Base-by-base conservation (phyloP, 2,888 invertebrate species). In the Agrochola lychnidis region DNA sequence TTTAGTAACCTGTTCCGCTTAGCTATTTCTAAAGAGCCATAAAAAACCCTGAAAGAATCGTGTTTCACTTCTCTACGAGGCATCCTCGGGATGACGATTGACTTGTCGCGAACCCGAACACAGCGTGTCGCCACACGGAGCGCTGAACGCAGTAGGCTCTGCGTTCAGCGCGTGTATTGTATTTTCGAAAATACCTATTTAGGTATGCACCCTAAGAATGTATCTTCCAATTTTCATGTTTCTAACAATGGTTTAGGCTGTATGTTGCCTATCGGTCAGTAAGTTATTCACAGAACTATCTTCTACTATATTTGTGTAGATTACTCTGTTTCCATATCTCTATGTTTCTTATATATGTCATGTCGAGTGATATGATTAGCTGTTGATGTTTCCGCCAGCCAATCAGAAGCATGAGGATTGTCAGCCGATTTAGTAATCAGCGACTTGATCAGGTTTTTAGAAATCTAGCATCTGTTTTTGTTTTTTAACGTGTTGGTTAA, bases 331-430 rank as follows among this genome's bases (percentile, higher is more conserved):
- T 45, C 14, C 45, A 45, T 48, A 72, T 48, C 10, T 19, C 19
- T 19, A 10, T 30, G 9, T 57, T 25, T 40, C 42, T 73, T 30
- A 72, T 74, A 30, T 12, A 16, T 73, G 25, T 57, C 56, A 25
- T 63, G 16, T 42, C 53, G 4, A 76, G 14, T 57, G 48, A 76
- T 59, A 51, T 59, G 66, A 75, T 66, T 75, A 40, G 48, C 7
- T 57, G 30, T 6, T 51, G 30, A 25, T 51, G 12, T 75, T 75
- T 51, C 7, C 40, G 19, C 57, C 14, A 64, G 14, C 74, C 59
- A 76, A 76, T 75, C 75, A 40, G 48, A 59, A 48, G 25, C 42
- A 45, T 62, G 19, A 19, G 4, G 2, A 45, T 45, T 73, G 42
- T 73, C 45, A 62, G 16, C 19, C 14, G 45, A 73, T 63, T 25